phyloP scores from a whole-genome alignment of 2,888 invertebrate species.

The Trachelus troglodyta region DNA sequence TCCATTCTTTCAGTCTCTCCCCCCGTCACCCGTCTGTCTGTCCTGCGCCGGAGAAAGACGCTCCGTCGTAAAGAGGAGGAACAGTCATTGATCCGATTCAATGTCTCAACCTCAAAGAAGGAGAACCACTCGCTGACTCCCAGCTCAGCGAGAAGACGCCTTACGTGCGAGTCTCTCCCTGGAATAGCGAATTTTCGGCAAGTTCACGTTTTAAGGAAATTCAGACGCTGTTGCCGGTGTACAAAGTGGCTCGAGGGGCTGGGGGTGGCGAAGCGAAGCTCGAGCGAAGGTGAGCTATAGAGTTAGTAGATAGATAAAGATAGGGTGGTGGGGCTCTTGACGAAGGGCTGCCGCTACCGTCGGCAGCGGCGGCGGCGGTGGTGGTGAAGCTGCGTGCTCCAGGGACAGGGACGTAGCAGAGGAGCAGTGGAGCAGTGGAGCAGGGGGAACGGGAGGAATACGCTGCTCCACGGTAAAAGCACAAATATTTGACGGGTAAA shows the following conservation, averaged over 20 bases:
- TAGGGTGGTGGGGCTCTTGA: not conserved
- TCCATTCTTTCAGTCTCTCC: no score
- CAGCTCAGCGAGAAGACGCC: no score
- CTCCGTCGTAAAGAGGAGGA: no score
- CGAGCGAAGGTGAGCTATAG: not conserved
- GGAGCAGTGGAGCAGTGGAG: conserved; percentile 41
- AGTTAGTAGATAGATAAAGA: conserved; percentile 11
- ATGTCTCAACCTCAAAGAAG: no score
- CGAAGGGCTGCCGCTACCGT: no score
- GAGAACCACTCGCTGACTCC: no score
- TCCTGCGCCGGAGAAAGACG: no score
- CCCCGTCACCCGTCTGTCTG: no score
- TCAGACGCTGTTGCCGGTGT: conserved; percentile 59
- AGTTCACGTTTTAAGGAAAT: conserved; percentile 63
- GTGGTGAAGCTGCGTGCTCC: no score
- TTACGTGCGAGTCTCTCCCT: no score
- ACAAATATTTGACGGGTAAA: conserved; percentile 66
- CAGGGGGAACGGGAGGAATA: conserved; percentile 43
- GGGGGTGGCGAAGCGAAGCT: conserved; percentile 39
- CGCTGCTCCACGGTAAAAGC: conserved; percentile 63
- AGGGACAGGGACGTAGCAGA: conserved; percentile 20
- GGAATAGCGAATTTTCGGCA: conserved; percentile 64
- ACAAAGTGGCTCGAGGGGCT: conserved; percentile 60
- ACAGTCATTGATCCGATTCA: no score
- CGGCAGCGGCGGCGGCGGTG: no score